These are phyloP conservation scores for Embidobia sp. DNA, from an alignment of 2,888 invertebrate genomes.

Conservation along the genomic window DNA sequence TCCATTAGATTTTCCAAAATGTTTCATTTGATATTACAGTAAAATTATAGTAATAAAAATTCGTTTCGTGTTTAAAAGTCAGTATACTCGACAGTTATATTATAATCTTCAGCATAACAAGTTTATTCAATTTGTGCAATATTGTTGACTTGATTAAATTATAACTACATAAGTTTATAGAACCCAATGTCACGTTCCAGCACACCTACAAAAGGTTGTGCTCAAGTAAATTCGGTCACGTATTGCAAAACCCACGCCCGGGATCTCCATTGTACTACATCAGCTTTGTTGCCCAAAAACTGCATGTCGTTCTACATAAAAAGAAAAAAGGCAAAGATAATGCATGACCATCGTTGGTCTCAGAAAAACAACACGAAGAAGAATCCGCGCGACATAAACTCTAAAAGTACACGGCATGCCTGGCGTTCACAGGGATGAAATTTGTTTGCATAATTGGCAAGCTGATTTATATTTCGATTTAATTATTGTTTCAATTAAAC, in stretches of 20 bases:
- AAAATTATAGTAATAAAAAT: too few species aligned
- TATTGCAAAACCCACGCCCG: slow-evolving; percentile 76
- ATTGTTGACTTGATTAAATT: too few species aligned
- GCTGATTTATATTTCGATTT: slow-evolving; percentile 56
- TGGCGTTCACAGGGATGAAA: slow-evolving; percentile 22
- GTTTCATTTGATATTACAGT: too few species aligned
- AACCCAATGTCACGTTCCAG: too few species aligned
- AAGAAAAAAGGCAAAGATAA: slow-evolving; percentile 19
- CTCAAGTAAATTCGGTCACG: slow-evolving; percentile 61
- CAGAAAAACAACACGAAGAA: slow-evolving; percentile 5
- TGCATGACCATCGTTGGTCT: not conserved
- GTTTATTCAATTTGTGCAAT: too few species aligned
- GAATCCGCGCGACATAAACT: slow-evolving; percentile 50
- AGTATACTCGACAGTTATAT: too few species aligned
- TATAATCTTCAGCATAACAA: too few species aligned
- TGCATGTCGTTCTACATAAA: slow-evolving; percentile 27
- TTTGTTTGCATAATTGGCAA: slow-evolving; percentile 54
- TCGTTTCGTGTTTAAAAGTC: too few species aligned
- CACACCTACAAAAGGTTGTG: slow-evolving; percentile 35
- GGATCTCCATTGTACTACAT: slow-evolving; percentile 76
- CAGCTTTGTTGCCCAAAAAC: slow-evolving; percentile 71
- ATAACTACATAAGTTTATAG: too few species aligned
- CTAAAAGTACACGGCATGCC: slow-evolving; percentile 30
- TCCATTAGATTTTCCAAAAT: too few species aligned
- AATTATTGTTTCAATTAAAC: slow-evolving; percentile 57